These are phyloP conservation scores for Empis livida DNA, from an alignment of 2,888 invertebrate species.

Conservation along the genomic window DNA sequence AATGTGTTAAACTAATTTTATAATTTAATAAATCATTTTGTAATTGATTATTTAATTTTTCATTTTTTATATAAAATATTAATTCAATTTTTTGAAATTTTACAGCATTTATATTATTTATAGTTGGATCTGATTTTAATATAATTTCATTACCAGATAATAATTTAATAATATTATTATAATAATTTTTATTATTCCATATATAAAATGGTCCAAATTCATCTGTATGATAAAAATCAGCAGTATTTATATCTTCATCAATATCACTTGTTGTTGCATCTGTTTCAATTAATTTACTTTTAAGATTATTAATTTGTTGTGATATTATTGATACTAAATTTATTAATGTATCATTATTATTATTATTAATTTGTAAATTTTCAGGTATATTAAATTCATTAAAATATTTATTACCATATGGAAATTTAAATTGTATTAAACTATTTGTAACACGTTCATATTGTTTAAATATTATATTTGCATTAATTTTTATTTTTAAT, in stretches of 20 bases:
- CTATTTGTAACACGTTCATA: neutral
- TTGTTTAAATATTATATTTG: neutral
- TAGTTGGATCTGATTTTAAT: neutral
- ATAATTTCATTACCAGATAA: neutral
- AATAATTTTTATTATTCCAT: neutral
- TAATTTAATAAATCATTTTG: neutral
- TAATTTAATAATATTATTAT: neutral
- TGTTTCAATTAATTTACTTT: neutral
- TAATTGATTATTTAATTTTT: neutral
- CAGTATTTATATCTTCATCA: neutral
- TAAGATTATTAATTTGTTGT: neutral
- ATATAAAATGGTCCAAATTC: neutral
- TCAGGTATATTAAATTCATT: neutral
- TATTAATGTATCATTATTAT: neutral
- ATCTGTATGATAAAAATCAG: neutral
- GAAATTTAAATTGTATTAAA: neutral
- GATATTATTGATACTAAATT: neutral
- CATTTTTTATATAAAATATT: neutral
- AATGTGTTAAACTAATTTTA: neutral
- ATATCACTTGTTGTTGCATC: neutral
- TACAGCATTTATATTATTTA: neutral
- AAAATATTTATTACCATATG: neutral
- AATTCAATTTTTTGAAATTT: neutral
- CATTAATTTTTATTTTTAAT: neutral
- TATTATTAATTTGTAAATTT: neutral